Evolutionary conservation across 2,797 vertebrate species (phyloP), one percentile per base, ranked within the genome.

Genomic region (Microhierax caerulescens): DNA sequence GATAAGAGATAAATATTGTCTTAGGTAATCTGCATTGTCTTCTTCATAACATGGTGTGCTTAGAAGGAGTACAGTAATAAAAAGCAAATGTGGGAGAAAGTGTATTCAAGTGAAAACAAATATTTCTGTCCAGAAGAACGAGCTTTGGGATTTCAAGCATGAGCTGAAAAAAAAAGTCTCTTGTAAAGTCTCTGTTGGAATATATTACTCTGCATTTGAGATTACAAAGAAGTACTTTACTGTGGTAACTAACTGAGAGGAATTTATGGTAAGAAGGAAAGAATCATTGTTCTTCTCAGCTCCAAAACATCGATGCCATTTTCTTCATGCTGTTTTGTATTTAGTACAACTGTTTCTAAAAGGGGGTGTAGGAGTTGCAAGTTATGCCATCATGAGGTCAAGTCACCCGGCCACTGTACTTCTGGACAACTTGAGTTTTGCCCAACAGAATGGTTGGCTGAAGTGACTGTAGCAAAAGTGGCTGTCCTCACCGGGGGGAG

Each of bases 81-180:
- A 90, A 90, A 82, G 47, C n/a, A 85, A 19, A 57, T 34, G 34
- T 37, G 77, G 80, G 74, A 73, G 54, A 56, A 30, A 45, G 45
- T 39, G n/a, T 72, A 70, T 70, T 82, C 39, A 78, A 88, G 77
- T 57, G 61, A 60, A 92, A 93, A 74, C 59, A 84, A 65, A 48
- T 68, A 48, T 53, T 74, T 48, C 60, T 64, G 2, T 84, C 87
- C 37, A 77, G 59, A 34, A 59, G 50, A 36, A 27, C 68, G 77
- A 79, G 72, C 90, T 93, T 57, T 64, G 76, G 72, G 51, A 75
- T 75, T 45, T 56, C 56, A 83, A 53, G 76, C 68, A 53, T 84
- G 75, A 93, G 50, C 20, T 51, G 37, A 56, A n/a, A n/a, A n/a
- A n/a, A n/a, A n/a, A n/a, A n/a, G n/a, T n/a, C 57, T 70, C 53